Conservation (phyloP, 1,140 invertebrate genomes). For the Drosophila kohkoa region DNA sequence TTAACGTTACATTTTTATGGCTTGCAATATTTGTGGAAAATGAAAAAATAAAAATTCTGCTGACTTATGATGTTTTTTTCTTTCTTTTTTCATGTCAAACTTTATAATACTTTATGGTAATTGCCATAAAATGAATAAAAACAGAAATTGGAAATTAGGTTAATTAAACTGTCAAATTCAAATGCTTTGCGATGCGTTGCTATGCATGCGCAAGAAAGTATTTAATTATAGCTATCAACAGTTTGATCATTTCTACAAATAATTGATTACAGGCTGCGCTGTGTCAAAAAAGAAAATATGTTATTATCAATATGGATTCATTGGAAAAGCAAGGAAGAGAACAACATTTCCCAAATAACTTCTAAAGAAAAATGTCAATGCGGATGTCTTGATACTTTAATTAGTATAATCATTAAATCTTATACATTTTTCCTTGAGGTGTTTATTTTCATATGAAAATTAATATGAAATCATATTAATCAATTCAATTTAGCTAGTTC, state of each 20-base stretch:
- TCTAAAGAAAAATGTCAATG: too few species aligned
- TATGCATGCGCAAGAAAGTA: background rate
- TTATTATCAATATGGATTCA: background rate
- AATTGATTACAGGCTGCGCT: background rate
- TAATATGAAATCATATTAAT: too few species aligned
- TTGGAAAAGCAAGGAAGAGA: background rate
- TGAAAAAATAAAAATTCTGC: slow-evolving; percentile 3
- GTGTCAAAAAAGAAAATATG: background rate
- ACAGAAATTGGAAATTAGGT: slow-evolving; percentile 13
- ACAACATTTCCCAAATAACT: too few species aligned
- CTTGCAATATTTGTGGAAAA: slow-evolving; percentile 31
- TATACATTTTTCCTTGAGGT: too few species aligned
- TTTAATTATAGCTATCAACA: slow-evolving; percentile 4
- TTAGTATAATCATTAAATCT: too few species aligned
- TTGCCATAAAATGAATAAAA: slow-evolving; percentile 14
- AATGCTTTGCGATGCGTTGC: slow-evolving; percentile 5
- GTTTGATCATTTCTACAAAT: background rate
- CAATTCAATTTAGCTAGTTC: too few species aligned
- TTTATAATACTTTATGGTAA: slow-evolving; percentile 47
- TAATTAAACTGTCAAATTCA: slow-evolving; percentile 37
- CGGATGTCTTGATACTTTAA: too few species aligned
- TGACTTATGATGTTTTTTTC: background rate
- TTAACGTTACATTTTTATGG: slow-evolving; percentile 49
- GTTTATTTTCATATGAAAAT: too few species aligned
- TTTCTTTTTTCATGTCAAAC: slow-evolving; percentile 23